Evolutionary conservation across 2,888 invertebrate genomes (phyloP), one percentile per base, ranked within the genome.

Genomic region (Busseola fusca): DNA sequence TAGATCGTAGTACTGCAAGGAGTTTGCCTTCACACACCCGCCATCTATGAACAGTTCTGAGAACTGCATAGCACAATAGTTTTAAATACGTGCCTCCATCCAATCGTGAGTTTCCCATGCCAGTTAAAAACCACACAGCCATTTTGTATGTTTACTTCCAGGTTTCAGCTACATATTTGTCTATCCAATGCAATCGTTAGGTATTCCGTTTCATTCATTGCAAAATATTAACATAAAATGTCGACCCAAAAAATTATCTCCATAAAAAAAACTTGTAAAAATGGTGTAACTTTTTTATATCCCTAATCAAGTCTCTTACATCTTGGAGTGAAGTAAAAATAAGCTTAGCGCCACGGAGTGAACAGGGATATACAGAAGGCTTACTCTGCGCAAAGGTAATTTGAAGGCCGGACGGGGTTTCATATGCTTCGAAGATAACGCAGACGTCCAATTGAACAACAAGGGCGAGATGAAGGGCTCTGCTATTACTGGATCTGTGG

Each of bases 261-360:
- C 40, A 48, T 64, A 65, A 65, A 74, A 57, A 57, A 58, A 64
- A 62, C 57, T 59, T 68, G 62, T 62, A 80, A 77, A 76, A 78
- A 65, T 7, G 59, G 40, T 67, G 50, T 76, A 56, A 79, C 54
- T 25, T 71, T 78, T 80, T 78, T 72, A 81, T 37, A 58, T 59
- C 56, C 58, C 50, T 76, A 65, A 76, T 78, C 72, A 56, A 72
- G 64, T 56, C 42, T 63, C 57, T 68, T 65, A 69, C 40, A 76
- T 66, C 76, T 66, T 59, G 63, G 56, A 52, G 64, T 64, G 9
- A 48, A 66, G 45, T 48, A 63, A 76, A 48, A 78, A 34, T n/a
- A 34, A 56, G 58, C 14, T 62, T 52, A 48, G 0, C 1, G 21
- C 21, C 1, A 48, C 4, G 14, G 7, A 18, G n/a, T 3, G 5